Evolutionary conservation across 35 echinoderm and acorn worm genomes (phyloP), one percentile per base, ranked within the genome.

Genomic region (Nesometra sesokonis): DNA sequence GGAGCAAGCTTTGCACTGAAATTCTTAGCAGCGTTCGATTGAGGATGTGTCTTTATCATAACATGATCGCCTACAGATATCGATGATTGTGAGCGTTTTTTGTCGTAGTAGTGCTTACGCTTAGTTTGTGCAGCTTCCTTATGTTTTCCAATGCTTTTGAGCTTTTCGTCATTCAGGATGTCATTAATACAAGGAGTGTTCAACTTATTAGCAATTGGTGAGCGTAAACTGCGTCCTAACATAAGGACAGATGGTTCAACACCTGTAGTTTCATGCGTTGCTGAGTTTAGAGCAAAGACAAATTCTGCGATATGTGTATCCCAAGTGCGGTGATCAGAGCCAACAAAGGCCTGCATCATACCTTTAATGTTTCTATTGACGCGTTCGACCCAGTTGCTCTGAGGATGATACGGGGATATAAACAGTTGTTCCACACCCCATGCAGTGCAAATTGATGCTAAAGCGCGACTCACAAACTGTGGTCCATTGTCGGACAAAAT

Each of bases 341-440:
- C 77, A 17, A 86, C 85, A 86, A 77, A 86, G 30, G 47, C 86
- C 2, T 87, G 47, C 9, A 89, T 31, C 88, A 87, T 92, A n/a
- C 78, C 79, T 76, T 92, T 92, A 31, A 92, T 38, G 77, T 88
- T 81, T n/a, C 79, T 81, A 52, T 92, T 92, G 4, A 80, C 85
- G 32, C 85, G 46, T 34, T 92, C 91, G 0, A 92, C 86, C 91
- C 86, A 88, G 43, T 88, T 92, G 30, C 37, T 36, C 29, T 87
- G 90, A 37, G 90, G 90, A 46, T 91, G 84, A 81, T 91, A 91
- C 5, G 90, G 84, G 40, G 90, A 46, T 32, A 47, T 91, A 32
- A 91, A 91, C 7, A 87, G 77, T 81, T 84, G 84, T 86, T 91
- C 40, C 3, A 91, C 90, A 79, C 90, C 90, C 90, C 90, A 91